These are phyloP conservation scores for Sclerurus mexicanus DNA, from an alignment of 2,113 vertebrate genomes.

Conservation along the genomic window DNA sequence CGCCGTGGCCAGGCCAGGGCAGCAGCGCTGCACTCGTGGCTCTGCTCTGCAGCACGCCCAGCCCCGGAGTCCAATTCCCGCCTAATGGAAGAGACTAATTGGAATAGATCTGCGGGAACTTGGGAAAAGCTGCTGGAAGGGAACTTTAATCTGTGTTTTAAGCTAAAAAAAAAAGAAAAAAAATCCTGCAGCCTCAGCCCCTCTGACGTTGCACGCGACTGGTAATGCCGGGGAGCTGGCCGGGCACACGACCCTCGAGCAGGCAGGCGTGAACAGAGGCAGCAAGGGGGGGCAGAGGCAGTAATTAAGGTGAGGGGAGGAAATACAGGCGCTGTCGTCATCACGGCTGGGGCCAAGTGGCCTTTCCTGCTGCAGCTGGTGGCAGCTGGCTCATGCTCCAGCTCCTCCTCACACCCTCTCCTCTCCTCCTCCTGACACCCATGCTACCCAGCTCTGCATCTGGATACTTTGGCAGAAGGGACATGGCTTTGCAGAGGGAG, in stretches of 20 bases:
- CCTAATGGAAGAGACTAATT: background rate
- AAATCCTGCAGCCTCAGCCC: background rate
- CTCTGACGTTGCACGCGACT: background rate
- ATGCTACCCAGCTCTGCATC: fast-evolving
- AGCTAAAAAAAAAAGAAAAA: background rate
- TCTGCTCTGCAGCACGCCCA: background rate
- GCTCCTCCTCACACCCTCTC: background rate
- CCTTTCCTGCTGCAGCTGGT: background rate
- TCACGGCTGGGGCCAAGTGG: background rate
- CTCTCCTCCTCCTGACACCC: background rate
- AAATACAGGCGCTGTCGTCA: background rate
- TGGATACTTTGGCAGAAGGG: background rate
- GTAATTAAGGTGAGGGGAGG: background rate
- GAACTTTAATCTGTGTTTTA: background rate
- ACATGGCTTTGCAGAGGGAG: background rate
- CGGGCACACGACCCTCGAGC: background rate
- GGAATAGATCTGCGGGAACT: conserved; percentile 27
- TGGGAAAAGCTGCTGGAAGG: background rate
- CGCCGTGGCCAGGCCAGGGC: fast-evolving
- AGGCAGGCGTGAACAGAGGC: background rate
- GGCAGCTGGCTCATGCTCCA: fast-evolving
- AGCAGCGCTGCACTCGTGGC: background rate
- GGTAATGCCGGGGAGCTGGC: background rate
- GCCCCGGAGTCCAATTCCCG: background rate
- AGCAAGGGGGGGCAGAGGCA: background rate